Evolutionary conservation across 1,140 invertebrate species (phyloP).

Genomic region (Leptestheria dahalacensis): DNA sequence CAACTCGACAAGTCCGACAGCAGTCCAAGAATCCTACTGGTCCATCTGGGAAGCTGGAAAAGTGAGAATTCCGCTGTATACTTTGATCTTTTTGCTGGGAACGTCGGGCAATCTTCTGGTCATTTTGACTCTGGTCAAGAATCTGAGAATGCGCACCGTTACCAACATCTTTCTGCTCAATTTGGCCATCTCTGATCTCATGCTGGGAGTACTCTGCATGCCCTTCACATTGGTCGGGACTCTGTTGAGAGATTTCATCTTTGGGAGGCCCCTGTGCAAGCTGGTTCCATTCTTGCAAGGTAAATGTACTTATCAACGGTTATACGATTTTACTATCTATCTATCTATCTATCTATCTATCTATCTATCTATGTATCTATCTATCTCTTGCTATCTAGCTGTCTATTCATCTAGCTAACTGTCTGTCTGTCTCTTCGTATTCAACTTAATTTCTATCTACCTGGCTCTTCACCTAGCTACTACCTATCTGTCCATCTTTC

Average conservation of each 20-base stretch:
- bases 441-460: no score
- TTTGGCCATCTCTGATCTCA: conserved; percentile 35
- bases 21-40: background rate
- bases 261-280: conserved; percentile 63
- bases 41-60: conserved; percentile 33
- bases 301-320: no score
- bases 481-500: no score
- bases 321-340: no score
- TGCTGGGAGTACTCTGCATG: conserved; percentile 71
- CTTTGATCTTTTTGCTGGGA: conserved; percentile 41
- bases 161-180: conserved; percentile 48
- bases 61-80: conserved; percentile 39
- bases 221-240: conserved; percentile 72
- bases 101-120: conserved; percentile 46
- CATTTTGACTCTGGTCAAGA: conserved; percentile 43
- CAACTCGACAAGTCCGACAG: background rate
- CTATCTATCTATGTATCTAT: no score
- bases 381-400: no score
- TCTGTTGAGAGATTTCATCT: conserved; percentile 63
- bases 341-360: no score
- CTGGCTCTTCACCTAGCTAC: no score
- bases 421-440: no score
- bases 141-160: conserved; percentile 45
- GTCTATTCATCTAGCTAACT: no score
- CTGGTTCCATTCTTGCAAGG: conserved; percentile 75